Conservation (phyloP, 2,797 vertebrate genomes). For the Tauraco hartlaubi region DNA sequence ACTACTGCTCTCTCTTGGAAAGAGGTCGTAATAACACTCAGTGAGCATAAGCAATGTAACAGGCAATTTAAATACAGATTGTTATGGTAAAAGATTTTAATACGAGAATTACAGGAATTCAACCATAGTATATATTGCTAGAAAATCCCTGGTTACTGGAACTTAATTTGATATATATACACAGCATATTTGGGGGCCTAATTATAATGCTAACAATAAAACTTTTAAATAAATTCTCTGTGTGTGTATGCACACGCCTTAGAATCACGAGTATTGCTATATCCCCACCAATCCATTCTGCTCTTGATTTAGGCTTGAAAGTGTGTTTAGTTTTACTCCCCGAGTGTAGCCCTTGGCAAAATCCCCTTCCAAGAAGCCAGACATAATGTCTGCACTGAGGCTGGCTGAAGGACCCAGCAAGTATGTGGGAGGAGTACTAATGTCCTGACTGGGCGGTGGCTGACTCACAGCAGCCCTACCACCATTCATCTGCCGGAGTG, state of each 20-base stretch:
- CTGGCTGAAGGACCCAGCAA: background rate
- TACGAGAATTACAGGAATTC: constrained; percentile 45
- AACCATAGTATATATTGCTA: background rate
- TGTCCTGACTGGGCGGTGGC: fast-evolving
- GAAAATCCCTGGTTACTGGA: constrained; percentile 19
- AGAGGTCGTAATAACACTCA: constrained; percentile 73
- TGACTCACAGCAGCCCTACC: background rate
- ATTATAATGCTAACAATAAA: constrained; percentile 27
- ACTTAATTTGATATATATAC: constrained; percentile 22
- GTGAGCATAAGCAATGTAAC: background rate
- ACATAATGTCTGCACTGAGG: background rate
- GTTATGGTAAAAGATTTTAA: constrained; percentile 40
- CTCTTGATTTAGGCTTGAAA: constrained; percentile 11
- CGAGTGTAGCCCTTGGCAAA: background rate
- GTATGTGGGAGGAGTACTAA: background rate
- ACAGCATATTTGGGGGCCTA: background rate
- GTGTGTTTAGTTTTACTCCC: background rate
- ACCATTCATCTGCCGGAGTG: no score
- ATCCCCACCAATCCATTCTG: background rate
- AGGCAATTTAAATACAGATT: constrained; percentile 19
- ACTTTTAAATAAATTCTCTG: background rate
- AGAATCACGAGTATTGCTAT: background rate
- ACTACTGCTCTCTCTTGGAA: constrained; percentile 87
- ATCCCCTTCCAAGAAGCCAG: background rate
- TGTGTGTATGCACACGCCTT: fast-evolving